These are phyloP conservation scores for Brenthis hecate DNA, from an alignment of 2,888 invertebrate species.

Conservation along the genomic window DNA sequence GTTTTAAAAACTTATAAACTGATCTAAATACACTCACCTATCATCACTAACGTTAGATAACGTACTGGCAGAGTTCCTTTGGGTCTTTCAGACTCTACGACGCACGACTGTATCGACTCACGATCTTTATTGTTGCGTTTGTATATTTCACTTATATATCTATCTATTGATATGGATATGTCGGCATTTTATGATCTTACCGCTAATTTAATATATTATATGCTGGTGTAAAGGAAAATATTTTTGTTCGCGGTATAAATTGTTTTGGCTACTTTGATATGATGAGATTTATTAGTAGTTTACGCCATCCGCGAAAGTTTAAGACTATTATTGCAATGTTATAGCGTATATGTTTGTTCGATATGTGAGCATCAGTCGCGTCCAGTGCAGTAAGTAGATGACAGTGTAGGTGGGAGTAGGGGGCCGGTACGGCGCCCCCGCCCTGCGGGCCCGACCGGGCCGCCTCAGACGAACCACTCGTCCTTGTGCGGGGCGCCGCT, in stretches of 20 bases:
- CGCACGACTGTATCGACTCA: conserved; percentile 11
- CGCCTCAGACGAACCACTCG: conserved; percentile 93
- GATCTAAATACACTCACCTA: conserved; percentile 32
- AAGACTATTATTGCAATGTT: no score
- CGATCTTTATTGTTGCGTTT: conserved; percentile 8
- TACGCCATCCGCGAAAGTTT: no score
- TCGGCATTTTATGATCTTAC: conserved; percentile 12
- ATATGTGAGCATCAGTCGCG: conserved; percentile 8
- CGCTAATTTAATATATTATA: conserved; percentile 5
- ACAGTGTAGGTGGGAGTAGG: conserved; percentile 44
- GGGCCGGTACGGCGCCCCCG: conserved; percentile 70
- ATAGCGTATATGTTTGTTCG: not conserved
- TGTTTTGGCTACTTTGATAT: no score
- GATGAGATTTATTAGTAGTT: no score
- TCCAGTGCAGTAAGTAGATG: conserved; percentile 3
- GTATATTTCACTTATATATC: not conserved
- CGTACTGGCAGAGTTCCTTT: conserved; percentile 17
- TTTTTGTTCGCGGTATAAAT: not conserved
- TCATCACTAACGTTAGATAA: conserved; percentile 20
- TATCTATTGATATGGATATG: conserved; percentile 13
- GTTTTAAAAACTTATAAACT: conserved; percentile 27
- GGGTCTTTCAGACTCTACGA: conserved; percentile 7
- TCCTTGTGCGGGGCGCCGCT: conserved; percentile 92
- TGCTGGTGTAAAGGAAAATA: not conserved
- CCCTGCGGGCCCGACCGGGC: conserved; percentile 72